Conservation (phyloP, 1,140 invertebrate species). For the Thrips palmi region DNA sequence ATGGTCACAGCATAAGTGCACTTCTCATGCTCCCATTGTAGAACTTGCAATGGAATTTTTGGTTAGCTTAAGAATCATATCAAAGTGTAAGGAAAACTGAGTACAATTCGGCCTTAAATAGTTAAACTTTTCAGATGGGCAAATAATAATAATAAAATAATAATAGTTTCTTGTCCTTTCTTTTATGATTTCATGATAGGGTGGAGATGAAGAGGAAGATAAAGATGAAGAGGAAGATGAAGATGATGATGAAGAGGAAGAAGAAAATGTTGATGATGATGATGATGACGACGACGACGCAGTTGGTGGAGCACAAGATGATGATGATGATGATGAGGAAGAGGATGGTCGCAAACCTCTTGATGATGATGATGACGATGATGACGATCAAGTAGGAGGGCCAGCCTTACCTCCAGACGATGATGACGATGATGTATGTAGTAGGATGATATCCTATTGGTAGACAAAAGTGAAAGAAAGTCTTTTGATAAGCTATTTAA, state of each 20-base stretch:
- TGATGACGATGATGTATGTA: no score
- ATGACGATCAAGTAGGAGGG: no score
- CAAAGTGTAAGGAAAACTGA: no score
- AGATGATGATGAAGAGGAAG: slow-evolving; percentile 16
- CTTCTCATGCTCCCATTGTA: neutral
- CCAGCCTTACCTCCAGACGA: no score
- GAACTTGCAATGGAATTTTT: no score
- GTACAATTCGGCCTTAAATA: slow-evolving; percentile 9
- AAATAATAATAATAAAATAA: slow-evolving; percentile 25
- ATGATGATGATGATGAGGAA: slow-evolving; percentile 8
- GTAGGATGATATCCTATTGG: no score
- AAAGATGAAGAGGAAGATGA: slow-evolving; percentile 18
- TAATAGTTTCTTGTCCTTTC: slow-evolving; percentile 18
- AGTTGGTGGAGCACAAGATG: slow-evolving; percentile 19
- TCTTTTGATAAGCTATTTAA: no score
- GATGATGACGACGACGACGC: slow-evolving; percentile 18
- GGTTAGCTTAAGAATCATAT: no score
- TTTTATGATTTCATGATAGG: slow-evolving; percentile 23
- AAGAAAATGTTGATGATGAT: slow-evolving; percentile 21
- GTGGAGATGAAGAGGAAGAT: slow-evolving; percentile 16
- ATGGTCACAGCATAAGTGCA: neutral
- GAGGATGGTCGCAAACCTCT: no score
- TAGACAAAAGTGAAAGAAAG: no score
- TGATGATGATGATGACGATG: no score
- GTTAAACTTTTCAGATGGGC: slow-evolving; percentile 16